These are phyloP conservation scores for Amphiura filiformis DNA, from an alignment of 35 echinoderm and acorn worm species.

Conservation along the genomic window DNA sequence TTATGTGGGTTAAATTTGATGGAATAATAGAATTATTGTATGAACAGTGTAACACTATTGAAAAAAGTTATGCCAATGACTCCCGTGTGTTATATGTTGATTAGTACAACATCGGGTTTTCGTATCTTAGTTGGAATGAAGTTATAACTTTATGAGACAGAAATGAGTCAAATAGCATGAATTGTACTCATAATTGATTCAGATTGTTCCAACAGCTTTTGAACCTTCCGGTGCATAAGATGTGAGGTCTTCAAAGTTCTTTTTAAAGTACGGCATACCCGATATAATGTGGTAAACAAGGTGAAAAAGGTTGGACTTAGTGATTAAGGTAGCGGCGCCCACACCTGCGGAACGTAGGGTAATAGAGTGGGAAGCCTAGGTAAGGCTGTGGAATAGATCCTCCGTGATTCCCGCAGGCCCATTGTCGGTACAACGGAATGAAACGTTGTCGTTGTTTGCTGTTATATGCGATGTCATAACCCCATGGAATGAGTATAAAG, in stretches of 20 bases:
- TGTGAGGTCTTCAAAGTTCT: constrained; percentile 5
- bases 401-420: not conserved
- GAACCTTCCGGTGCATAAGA: not conserved
- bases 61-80: not conserved
- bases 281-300: not conserved
- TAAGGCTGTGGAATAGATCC: not conserved
- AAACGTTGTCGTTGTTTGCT: constrained; percentile 5
- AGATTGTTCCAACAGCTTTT: not conserved
- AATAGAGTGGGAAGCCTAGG: not conserved
- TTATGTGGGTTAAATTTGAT: constrained; percentile 2
- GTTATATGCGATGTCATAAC: not conserved
- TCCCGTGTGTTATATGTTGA: not conserved
- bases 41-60: not conserved
- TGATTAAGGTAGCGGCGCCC: not conserved
- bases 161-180: constrained; percentile 15
- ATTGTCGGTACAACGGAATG: constrained; percentile 4
- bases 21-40: constrained; percentile 13
- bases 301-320: not conserved
- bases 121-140: not conserved
- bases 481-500: not conserved
- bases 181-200: not conserved
- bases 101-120: not conserved
- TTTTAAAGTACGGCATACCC: not conserved
- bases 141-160: not conserved
- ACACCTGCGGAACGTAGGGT: not conserved